Conservation (phyloP, 2,888 invertebrate genomes). For the Drosophila longiperda region DNA sequence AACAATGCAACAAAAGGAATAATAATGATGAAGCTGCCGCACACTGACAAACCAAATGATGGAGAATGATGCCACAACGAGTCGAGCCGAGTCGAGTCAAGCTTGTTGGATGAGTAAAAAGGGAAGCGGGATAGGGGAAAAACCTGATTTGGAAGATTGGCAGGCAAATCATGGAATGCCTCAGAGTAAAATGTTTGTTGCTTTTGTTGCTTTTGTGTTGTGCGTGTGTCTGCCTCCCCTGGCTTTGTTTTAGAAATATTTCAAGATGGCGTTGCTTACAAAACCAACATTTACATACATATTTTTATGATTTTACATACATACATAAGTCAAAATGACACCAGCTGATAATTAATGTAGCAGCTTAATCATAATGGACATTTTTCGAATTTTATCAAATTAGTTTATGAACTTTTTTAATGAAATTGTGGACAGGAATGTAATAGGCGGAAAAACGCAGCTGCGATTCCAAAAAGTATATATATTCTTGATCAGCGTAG, state of each 20-base stretch:
- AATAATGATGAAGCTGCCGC: conserved; percentile 81
- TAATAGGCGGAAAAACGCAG: not conserved
- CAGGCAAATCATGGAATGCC: conserved; percentile 73
- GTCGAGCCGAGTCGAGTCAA: conserved; percentile 37
- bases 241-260: conserved; percentile 57
- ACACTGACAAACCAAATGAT: conserved; percentile 81
- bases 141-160: conserved; percentile 34
- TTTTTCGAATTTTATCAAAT: not conserved
- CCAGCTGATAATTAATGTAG: conserved; percentile 6
- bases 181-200: conserved; percentile 48
- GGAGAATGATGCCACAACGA: conserved; percentile 70
- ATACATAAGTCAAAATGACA: conserved; percentile 30
- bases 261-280: conserved; percentile 74
- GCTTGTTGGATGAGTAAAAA: conserved; percentile 23
- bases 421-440: not conserved
- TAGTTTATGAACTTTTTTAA: not conserved
- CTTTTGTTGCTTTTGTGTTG: conserved; percentile 20
- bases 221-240: conserved; percentile 35
- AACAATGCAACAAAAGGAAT: conserved; percentile 50
- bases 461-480: not conserved
- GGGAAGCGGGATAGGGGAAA: conserved; percentile 13
- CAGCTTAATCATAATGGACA: not conserved
- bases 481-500: not conserved
- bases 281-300: conserved; percentile 5
- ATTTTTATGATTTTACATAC: not conserved